These are phyloP conservation scores for Drosophila repleta DNA, from an alignment of 1,140 invertebrate species.

Conservation along the genomic window DNA sequence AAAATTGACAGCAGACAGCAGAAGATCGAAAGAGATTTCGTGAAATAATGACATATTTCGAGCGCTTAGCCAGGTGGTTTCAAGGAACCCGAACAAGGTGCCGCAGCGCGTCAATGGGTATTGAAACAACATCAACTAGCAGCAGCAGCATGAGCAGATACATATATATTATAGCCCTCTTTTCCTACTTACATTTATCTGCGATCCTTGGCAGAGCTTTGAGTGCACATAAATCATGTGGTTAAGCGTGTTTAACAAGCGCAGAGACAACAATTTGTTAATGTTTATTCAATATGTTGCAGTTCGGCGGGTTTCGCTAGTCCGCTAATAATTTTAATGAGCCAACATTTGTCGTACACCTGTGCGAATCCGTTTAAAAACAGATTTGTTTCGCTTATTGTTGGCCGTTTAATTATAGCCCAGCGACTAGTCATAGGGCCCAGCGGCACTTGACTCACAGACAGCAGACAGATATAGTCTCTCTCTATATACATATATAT, in stretches of 20 bases:
- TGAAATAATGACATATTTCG: constrained; percentile 5
- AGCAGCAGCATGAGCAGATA: too few species aligned
- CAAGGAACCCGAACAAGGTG: constrained; percentile 2
- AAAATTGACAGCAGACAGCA: constrained; percentile 1
- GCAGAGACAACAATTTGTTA: constrained; percentile 30
- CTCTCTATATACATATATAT: background rate
- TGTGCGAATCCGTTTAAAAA: constrained; percentile 80
- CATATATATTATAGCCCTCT: background rate
- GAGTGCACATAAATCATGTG: constrained; percentile 13
- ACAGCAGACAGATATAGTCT: background rate
- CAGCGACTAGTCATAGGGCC: constrained; percentile 25
- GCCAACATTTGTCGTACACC: constrained; percentile 75
- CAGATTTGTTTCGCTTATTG: constrained; percentile 67
- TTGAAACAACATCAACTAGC: background rate
- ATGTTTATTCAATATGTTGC: constrained; percentile 14
- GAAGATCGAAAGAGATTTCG: constrained; percentile 1
- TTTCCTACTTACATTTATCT: constrained; percentile 1
- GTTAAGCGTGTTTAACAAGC: constrained; percentile 39
- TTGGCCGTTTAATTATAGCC: constrained; percentile 69
- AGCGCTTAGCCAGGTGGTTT: constrained; percentile 8
- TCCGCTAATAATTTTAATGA: constrained; percentile 80
- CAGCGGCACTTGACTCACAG: background rate
- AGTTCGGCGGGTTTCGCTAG: constrained; percentile 22
- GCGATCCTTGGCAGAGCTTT: constrained; percentile 27
- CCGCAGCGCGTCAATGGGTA: background rate